Conservation (phyloP, 1,140 invertebrate species). For the Anastatus disparis region DNA sequence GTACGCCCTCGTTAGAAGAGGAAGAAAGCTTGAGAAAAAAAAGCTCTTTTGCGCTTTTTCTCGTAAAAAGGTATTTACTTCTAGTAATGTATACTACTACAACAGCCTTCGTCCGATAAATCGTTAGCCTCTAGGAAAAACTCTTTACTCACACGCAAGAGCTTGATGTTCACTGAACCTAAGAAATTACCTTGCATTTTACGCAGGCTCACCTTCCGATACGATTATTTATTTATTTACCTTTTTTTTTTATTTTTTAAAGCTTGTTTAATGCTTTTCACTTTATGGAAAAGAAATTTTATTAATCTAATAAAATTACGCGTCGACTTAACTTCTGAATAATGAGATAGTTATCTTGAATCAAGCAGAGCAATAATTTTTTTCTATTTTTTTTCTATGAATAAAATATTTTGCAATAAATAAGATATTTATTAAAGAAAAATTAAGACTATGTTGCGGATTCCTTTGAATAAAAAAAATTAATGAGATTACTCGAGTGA, state of each 20-base stretch:
- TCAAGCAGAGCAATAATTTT: not conserved
- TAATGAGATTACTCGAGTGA: too few relatives aligned
- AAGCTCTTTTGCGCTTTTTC: too few relatives aligned
- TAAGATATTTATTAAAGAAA: too few relatives aligned
- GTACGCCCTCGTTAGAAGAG: too few relatives aligned
- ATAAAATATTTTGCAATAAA: too few relatives aligned
- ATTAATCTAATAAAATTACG: conserved; percentile 6
- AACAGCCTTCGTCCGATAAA: not conserved
- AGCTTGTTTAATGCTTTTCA: not conserved
- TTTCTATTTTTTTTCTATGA: too few relatives aligned
- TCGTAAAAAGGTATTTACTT: too few relatives aligned
- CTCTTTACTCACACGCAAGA: not conserved
- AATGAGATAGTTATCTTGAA: not conserved
- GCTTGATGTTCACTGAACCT: not conserved
- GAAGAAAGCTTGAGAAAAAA: too few relatives aligned
- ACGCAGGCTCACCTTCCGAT: not conserved
- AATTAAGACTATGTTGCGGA: too few relatives aligned
- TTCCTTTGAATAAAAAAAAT: too few relatives aligned
- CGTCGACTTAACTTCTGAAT: not conserved
- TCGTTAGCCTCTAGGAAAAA: not conserved
- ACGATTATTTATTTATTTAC: too few relatives aligned
- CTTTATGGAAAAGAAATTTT: not conserved
- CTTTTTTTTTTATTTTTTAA: not conserved
- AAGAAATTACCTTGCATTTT: conserved; percentile 4
- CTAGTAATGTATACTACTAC: too few relatives aligned